Evolutionary conservation across 2,888 invertebrate species (phyloP).

Genomic region (Campopleginae sp.): DNA sequence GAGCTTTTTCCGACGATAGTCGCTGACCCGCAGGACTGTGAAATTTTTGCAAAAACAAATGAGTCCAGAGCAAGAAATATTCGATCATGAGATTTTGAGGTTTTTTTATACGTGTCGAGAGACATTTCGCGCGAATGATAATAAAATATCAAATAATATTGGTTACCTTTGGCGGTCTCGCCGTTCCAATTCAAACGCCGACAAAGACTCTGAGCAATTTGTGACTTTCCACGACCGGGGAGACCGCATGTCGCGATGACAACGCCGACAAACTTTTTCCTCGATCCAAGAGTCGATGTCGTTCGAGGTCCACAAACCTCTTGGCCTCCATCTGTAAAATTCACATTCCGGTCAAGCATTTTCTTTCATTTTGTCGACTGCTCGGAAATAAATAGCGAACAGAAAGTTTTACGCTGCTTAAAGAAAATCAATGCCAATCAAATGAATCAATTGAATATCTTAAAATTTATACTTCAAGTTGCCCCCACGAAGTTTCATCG

Average conservation of each 20-base stretch:
- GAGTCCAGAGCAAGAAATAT: background rate
- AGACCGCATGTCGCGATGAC: slow-evolving; percentile 95
- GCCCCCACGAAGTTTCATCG: too few species aligned
- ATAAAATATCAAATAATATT: background rate
- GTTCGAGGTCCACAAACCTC: slow-evolving; percentile 84
- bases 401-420: too few species aligned
- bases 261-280: slow-evolving; percentile 88
- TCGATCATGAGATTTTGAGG: background rate
- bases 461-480: too few species aligned
- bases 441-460: too few species aligned
- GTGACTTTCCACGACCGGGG: slow-evolving; percentile 96
- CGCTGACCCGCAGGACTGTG: slow-evolving; percentile 96
- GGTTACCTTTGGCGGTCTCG: slow-evolving; percentile 91
- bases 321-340: slow-evolving; percentile 84
- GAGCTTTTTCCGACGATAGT: slow-evolving; percentile 93
- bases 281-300: slow-evolving; percentile 83
- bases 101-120: background rate
- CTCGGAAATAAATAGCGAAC: too few species aligned
- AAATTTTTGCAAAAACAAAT: slow-evolving; percentile 37
- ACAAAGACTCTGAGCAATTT: slow-evolving; percentile 93
- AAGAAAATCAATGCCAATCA: too few species aligned
- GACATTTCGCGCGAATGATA: background rate
- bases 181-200: slow-evolving; percentile 97
- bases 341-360: background rate
- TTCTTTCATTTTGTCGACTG: background rate